phyloP scores from a whole-genome alignment of 2,888 invertebrate genomes.

The Caenorhabditis uteleia region DNA sequence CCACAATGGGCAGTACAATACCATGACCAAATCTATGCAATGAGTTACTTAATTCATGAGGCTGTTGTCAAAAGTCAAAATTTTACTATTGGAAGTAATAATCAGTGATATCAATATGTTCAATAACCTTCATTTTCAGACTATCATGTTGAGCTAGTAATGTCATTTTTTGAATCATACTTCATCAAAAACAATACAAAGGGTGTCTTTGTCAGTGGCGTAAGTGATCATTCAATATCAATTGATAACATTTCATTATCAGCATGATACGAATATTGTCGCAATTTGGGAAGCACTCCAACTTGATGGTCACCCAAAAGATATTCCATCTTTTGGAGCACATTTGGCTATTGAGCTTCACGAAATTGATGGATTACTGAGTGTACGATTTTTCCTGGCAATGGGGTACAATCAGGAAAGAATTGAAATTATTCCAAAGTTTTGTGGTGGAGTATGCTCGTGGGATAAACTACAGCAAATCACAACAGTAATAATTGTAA shows the following conservation, averaged over 20 bases:
- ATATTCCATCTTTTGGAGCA: slow-evolving; percentile 39
- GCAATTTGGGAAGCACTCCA: slow-evolving; percentile 34
- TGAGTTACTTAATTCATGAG: slow-evolving; percentile 30
- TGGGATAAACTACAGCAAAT: slow-evolving; percentile 24
- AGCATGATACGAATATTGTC: slow-evolving; percentile 49
- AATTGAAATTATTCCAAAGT: slow-evolving; percentile 14
- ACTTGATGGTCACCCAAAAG: slow-evolving; percentile 12
- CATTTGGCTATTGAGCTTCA: slow-evolving; percentile 46
- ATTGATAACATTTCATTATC: slow-evolving; percentile 2
- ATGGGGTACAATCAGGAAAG: slow-evolving; percentile 24
- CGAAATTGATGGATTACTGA: slow-evolving; percentile 11
- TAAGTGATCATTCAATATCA: slow-evolving; percentile 5
- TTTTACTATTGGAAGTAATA: slow-evolving; percentile 25
- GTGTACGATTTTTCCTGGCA: slow-evolving; percentile 37
- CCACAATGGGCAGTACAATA: slow-evolving; percentile 51
- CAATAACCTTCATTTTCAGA: slow-evolving; percentile 26
- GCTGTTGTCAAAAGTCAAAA: slow-evolving; percentile 32
- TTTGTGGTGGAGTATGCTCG: slow-evolving; percentile 25
- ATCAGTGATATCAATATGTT: background rate
- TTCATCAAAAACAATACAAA: slow-evolving; percentile 25
- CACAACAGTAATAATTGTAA: slow-evolving; percentile 11
- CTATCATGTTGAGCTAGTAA: slow-evolving; percentile 35
- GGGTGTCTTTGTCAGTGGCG: slow-evolving; percentile 42
- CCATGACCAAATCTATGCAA: slow-evolving; percentile 16
- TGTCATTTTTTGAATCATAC: slow-evolving; percentile 43